phyloP scores from a whole-genome alignment of 2,113 vertebrate genomes.

The Theristicus caerulescens region DNA sequence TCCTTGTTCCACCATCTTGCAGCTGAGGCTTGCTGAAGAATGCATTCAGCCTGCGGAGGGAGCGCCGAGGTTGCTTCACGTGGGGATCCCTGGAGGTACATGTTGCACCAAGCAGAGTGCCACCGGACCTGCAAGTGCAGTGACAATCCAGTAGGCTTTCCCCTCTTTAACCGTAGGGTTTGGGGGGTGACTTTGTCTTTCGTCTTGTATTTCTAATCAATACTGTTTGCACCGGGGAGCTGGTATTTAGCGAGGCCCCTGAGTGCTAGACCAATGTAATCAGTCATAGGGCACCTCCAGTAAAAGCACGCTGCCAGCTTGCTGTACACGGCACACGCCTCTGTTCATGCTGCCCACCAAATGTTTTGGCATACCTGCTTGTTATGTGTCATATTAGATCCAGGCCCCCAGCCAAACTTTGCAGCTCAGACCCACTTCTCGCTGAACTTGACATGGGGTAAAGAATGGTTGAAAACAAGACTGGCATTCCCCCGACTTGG shows the following conservation, averaged over 20 bases:
- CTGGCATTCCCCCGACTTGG: neutral
- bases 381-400: neutral
- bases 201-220: neutral
- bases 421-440: neutral
- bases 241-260: neutral
- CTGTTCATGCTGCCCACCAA: neutral
- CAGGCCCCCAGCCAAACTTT: neutral
- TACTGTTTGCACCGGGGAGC: rapidly evolving
- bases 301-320: neutral
- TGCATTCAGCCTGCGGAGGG: neutral
- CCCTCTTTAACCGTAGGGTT: neutral
- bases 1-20: neutral
- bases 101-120: neutral
- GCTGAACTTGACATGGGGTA: neutral
- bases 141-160: neutral
- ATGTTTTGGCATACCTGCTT: neutral
- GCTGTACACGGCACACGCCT: rapidly evolving
- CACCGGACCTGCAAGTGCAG: no score
- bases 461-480: neutral
- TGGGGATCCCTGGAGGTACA: neutral
- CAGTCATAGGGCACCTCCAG: neutral
- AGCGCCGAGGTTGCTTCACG: neutral
- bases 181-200: neutral
- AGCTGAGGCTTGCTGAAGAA: neutral
- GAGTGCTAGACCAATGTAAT: neutral